Evolutionary conservation across 2,888 invertebrate genomes (phyloP), one percentile per base, ranked within the genome.

Genomic region (Drosophila affinis): DNA sequence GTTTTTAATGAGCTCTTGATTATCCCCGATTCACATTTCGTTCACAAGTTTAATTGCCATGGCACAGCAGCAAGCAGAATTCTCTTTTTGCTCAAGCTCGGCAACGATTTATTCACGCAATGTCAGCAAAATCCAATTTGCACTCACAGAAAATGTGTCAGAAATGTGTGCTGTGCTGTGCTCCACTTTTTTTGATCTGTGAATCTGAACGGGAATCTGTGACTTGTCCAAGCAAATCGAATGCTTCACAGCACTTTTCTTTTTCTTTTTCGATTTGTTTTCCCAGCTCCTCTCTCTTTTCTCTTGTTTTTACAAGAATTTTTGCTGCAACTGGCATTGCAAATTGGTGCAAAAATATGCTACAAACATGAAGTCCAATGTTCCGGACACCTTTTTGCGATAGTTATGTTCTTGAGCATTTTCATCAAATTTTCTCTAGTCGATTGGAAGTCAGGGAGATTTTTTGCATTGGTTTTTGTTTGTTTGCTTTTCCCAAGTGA

Each of bases 1-100:
- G 64, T 65, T 71, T 71, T 76, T 59, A 82, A 79, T 76, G 67
- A 79, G 52, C 54, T 61, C 44, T 48, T 56, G 47, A 62, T 69
- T 59, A 65, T 55, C 29, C 17, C 17, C 9, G 29, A 32, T 34
- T 4, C 39, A n/a, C 7, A 39, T 14, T 46, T 32, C 49, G 34
- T 18, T 49, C 24, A n/a, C n/a, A 49, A 45, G 29, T 45, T 45
- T 68, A 56, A 67, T 67, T 51, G 56, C 45, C 48, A 9, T 21
- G 9, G n/a, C n/a, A 9, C 10, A 18, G 18, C 18, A 18, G 18
- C 18, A 10, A 10, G 12, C 27, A 2, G n/a, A 9, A 9, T 44
- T 48, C 12, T 39, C 12, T 39, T 39, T 5, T 62, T 21, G 6
- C 24, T 34, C 45, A 27, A 21, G 49, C 29, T 7, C 44, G 29